Evolutionary conservation across 1,140 invertebrate species (phyloP).

Genomic region (Mylabris phalerata): DNA sequence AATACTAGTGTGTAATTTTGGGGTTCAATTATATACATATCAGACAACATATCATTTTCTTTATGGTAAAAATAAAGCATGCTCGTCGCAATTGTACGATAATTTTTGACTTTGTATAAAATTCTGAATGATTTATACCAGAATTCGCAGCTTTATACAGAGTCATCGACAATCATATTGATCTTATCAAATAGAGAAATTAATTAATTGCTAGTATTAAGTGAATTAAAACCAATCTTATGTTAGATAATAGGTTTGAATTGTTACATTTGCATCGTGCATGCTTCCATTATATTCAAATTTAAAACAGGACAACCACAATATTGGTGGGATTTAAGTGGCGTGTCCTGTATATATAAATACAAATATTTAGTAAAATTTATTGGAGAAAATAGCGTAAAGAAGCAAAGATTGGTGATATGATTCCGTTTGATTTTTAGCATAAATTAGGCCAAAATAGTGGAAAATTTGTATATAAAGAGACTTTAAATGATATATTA

Average conservation of each 20-base stretch:
- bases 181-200: slow-evolving; percentile 20
- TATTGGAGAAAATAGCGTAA: too few relatives aligned
- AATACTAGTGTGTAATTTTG: too few relatives aligned
- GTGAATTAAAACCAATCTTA: slow-evolving; percentile 28
- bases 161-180: slow-evolving; percentile 40
- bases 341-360: too few relatives aligned
- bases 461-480: slow-evolving; percentile 10
- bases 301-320: not conserved
- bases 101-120: slow-evolving; percentile 20
- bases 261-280: slow-evolving; percentile 29
- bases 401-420: slow-evolving; percentile 15
- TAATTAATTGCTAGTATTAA: slow-evolving; percentile 12
- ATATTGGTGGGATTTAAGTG: too few relatives aligned
- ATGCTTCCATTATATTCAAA: slow-evolving; percentile 25
- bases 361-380: too few relatives aligned
- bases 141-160: slow-evolving; percentile 26
- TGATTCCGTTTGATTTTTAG: not conserved
- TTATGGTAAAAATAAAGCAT: not conserved
- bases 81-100: slow-evolving; percentile 20
- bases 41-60: too few relatives aligned
- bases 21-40: too few relatives aligned
- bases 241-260: slow-evolving; percentile 32
- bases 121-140: slow-evolving; percentile 9
- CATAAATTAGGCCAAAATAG: slow-evolving; percentile 1
- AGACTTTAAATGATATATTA: slow-evolving; percentile 3